These are phyloP conservation scores for Pterostichus niger DNA, from an alignment of 2,888 invertebrate genomes.

Conservation along the genomic window DNA sequence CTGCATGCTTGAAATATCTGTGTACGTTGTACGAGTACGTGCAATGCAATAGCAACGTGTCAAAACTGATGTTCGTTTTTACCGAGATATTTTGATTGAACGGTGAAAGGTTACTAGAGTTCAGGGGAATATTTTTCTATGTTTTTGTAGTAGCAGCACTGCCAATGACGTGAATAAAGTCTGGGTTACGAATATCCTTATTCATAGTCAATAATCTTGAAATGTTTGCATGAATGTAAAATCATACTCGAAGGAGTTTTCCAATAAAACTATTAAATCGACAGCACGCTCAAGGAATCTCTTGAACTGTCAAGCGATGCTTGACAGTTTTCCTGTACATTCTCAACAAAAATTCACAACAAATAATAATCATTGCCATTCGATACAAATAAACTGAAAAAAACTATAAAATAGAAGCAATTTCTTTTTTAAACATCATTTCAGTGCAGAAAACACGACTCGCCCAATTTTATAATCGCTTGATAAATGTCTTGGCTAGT, in stretches of 20 bases:
- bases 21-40: not conserved
- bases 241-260: constrained; percentile 13
- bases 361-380: too few relatives aligned
- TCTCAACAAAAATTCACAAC: too few relatives aligned
- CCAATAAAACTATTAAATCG: constrained; percentile 23
- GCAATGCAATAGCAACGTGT: not conserved
- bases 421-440: too few relatives aligned
- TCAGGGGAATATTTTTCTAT: constrained; percentile 42
- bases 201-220: constrained; percentile 20
- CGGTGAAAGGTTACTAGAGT: constrained; percentile 61
- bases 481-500: too few relatives aligned
- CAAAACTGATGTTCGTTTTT: constrained; percentile 39
- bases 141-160: not conserved
- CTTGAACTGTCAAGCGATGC: constrained; percentile 1
- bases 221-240: constrained; percentile 29
- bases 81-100: constrained; percentile 57
- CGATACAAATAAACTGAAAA: too few relatives aligned
- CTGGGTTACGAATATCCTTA: constrained; percentile 5
- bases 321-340: too few relatives aligned
- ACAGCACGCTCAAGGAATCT: not conserved
- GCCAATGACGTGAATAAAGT: constrained; percentile 15
- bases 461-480: too few relatives aligned
- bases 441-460: too few relatives aligned
- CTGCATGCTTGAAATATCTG: constrained; percentile 36
- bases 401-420: too few relatives aligned